Evolutionary conservation across 2,797 vertebrate species (phyloP).

Genomic region (Oreortyx pictus): DNA sequence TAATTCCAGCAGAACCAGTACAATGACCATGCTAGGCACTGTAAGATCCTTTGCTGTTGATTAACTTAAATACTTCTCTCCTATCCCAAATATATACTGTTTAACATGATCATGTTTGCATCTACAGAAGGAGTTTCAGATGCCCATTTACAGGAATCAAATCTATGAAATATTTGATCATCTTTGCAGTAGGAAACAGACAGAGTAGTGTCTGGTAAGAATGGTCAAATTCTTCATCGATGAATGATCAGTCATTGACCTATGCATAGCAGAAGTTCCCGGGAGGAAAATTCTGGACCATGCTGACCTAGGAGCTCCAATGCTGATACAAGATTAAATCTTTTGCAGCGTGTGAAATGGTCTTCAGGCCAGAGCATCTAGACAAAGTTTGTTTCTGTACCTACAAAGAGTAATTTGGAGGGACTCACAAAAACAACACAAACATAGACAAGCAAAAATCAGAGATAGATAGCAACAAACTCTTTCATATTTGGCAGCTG

Average conservation of each 20-base stretch:
- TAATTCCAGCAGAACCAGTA: too few relatives aligned
- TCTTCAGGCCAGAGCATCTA: background rate
- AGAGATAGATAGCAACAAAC: too few relatives aligned
- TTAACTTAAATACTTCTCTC: background rate
- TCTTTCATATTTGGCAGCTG: background rate
- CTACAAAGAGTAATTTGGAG: background rate
- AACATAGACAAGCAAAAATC: background rate
- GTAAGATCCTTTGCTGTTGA: background rate
- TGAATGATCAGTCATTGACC: background rate
- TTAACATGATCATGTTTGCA: background rate
- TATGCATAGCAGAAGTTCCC: background rate
- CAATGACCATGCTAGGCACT: background rate
- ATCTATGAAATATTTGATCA: background rate
- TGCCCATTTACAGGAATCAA: background rate
- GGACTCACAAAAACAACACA: background rate
- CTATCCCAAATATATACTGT: background rate
- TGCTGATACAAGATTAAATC: background rate
- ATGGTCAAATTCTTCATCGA: background rate
- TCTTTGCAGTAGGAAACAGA: background rate
- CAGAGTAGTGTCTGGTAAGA: background rate
- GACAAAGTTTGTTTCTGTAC: background rate
- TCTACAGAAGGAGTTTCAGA: background rate
- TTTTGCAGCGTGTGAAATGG: background rate
- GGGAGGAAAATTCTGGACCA: background rate
- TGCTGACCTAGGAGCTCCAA: background rate